These are phyloP conservation scores for Onychostoma macrolepis DNA, from an alignment of 2,113 vertebrate genomes.

Conservation along the genomic window DNA sequence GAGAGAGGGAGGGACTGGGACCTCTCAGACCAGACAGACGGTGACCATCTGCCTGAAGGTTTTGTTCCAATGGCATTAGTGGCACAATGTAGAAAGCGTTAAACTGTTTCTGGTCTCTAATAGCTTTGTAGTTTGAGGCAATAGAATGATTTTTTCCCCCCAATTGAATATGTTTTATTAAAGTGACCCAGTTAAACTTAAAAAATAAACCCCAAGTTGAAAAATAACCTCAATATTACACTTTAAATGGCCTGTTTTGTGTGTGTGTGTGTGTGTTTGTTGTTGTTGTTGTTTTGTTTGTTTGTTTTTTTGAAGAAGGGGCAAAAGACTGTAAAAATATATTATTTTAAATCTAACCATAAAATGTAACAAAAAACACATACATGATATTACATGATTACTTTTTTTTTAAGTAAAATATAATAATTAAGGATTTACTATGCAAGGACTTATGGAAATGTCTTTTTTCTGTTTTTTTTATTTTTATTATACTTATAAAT, in stretches of 20 bases:
- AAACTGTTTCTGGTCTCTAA: not conserved
- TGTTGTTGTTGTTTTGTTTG: too few species aligned
- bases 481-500: not conserved
- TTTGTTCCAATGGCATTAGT: not conserved
- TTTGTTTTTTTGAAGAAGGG: too few species aligned
- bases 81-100: not conserved
- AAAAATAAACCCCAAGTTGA: not conserved
- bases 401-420: not conserved
- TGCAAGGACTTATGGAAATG: not conserved
- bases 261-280: too few species aligned
- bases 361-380: not conserved
- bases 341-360: not conserved
- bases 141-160: not conserved
- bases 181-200: not conserved
- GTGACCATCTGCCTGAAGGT: conserved; percentile 13
- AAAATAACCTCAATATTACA: not conserved
- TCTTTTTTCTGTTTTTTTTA: not conserved
- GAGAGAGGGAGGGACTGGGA: not conserved
- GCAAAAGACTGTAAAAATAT: not conserved
- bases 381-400: too few species aligned
- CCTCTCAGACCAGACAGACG: not conserved
- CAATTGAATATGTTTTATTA: too few species aligned
- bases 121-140: not conserved
- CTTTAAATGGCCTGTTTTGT: not conserved
- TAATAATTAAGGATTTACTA: not conserved